Base-by-base conservation (phyloP, 2,888 invertebrate genomes). In the Phalera bucephala region DNA sequence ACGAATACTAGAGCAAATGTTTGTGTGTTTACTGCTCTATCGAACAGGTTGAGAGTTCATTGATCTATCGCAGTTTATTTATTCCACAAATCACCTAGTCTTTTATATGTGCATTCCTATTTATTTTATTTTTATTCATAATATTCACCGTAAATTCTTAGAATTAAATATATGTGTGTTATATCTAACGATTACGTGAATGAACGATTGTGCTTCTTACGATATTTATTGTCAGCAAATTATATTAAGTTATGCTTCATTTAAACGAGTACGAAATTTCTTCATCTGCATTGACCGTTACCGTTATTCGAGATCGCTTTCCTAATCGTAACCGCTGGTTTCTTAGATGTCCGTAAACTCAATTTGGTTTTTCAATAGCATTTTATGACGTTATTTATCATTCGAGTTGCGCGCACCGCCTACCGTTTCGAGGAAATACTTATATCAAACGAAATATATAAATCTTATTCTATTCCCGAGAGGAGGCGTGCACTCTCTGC, bases 11-110 rank as follows among this genome's bases (percentile, higher is more conserved):
- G 31, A 48, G n/a, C n/a, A n/a, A n/a, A n/a, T n/a, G n/a, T n/a
- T n/a, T 48, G 46, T 37, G 37, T 37, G 31, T 26, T 30, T 43
- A 46, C 47, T 48, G 48, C 39, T 60, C 64, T 56, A 49, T 50
- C 48, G 40, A 63, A 71, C 69, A 54, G 55, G 67, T 71, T 70
- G 17, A 37, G 49, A 60, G 72, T 69, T 62, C 64, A 52, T 72
- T 71, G 72, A 70, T 67, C 72, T 65, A 59, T 31, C 48, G 52
- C 40, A 56, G 53, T 65, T 63, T 61, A 65, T 64, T 56, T 59
- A 65, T 33, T 46, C n/a, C 29, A 48, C 47, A 53, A 60, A 59
- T 50, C 44, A 57, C 42, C 52, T 17, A n/a, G n/a, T n/a, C n/a
- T n/a, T 31, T 37, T n/a, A n/a, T 40, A 48, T 54, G 52, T 36